These are phyloP conservation scores for Hafferia zeledoni DNA, from an alignment of 2,797 vertebrate species.

Conservation along the genomic window DNA sequence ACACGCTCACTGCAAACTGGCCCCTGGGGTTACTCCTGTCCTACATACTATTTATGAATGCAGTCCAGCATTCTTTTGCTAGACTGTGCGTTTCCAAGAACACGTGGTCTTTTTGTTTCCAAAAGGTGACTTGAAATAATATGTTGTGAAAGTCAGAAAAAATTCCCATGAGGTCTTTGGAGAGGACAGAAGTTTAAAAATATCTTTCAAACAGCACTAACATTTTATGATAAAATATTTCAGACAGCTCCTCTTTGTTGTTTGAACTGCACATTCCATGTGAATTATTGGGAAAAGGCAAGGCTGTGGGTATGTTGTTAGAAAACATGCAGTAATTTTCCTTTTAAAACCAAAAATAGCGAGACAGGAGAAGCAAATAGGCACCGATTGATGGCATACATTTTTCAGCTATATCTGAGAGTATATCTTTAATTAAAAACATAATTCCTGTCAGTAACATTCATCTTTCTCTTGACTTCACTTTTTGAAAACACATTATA, in stretches of 20 bases:
- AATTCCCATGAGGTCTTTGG: not conserved
- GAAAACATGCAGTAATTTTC: not conserved
- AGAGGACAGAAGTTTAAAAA: not conserved
- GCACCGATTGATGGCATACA: not conserved
- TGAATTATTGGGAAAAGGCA: not conserved
- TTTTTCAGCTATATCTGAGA: not conserved
- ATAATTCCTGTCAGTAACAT: not conserved
- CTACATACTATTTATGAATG: slow-evolving; percentile 59
- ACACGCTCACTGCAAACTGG: not conserved
- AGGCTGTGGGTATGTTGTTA: not conserved
- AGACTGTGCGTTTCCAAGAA: slow-evolving; percentile 37
- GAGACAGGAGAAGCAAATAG: not conserved
- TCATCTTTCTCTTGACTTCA: not conserved
- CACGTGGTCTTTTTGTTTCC: not conserved
- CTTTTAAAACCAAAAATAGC: not conserved
- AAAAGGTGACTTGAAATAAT: slow-evolving; percentile 31
- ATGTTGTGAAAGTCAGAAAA: not conserved
- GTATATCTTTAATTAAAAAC: not conserved
- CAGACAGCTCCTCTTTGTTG: not conserved
- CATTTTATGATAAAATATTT: not conserved
- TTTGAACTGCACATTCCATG: not conserved
- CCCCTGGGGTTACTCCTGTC: slow-evolving; percentile 59
- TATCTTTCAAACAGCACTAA: not conserved
- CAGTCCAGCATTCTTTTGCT: slow-evolving; percentile 33
- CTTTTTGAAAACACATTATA: not conserved